Conservation (phyloP, 2,888 invertebrate species). For the Scrobipalpa atriplicella region DNA sequence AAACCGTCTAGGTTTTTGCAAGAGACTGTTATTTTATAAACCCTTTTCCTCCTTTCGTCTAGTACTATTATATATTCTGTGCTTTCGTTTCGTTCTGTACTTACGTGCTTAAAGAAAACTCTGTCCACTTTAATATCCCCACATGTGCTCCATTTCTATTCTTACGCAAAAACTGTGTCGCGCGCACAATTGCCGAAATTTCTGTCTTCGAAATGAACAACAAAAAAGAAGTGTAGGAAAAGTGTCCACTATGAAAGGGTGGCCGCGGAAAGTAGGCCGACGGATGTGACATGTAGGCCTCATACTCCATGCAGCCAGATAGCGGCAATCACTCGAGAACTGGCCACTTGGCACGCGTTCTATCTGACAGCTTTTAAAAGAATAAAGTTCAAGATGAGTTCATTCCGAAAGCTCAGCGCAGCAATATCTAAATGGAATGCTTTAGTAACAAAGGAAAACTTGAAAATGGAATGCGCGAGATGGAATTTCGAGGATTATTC, state of each 20-base stretch:
- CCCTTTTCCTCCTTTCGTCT: not conserved
- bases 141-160: slow-evolving; percentile 12
- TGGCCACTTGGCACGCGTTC: slow-evolving; percentile 29
- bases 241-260: slow-evolving; percentile 43
- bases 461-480: not conserved
- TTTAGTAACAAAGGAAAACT: not conserved
- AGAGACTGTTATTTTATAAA: slow-evolving; percentile 6
- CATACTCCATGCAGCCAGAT: slow-evolving; percentile 34
- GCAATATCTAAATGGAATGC: slow-evolving; percentile 7
- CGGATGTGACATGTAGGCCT: slow-evolving; percentile 42
- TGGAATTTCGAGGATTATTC: not conserved
- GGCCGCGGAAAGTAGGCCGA: not conserved
- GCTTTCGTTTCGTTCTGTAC: not conserved
- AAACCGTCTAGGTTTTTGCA: not conserved
- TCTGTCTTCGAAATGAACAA: slow-evolving; percentile 39
- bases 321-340: slow-evolving; percentile 37
- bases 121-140: slow-evolving; percentile 11
- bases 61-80: too few relatives aligned
- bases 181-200: slow-evolving; percentile 49
- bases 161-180: slow-evolving; percentile 48
- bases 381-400: too few relatives aligned
- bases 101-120: slow-evolving; percentile 17
- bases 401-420: not conserved
- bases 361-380: slow-evolving; percentile 10
- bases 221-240: slow-evolving; percentile 53